Base-by-base conservation (phyloP, 2,113 vertebrate genomes). In the Hydropotes inermis region DNA sequence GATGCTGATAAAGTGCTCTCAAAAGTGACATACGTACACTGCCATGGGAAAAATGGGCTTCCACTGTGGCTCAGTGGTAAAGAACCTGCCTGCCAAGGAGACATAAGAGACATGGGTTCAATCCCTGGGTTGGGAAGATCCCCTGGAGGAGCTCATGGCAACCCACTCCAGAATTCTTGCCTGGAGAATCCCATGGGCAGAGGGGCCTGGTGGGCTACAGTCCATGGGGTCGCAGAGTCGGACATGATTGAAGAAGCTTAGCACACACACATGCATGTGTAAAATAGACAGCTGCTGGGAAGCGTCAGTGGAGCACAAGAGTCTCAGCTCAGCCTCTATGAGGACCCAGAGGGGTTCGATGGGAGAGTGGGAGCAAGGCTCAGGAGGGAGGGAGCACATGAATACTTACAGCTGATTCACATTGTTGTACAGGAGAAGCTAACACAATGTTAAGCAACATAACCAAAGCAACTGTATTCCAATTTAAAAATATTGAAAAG, bases 241-340 rank as follows among this genome's bases (percentile, higher is more conserved):
- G n/a, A 21, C 17, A 36, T 1, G 33, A 67, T 9, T 67, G 64
- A 67, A 67, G 64, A 21, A 21, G 21, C 8, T n/a, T 21, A 67
- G 17, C 33, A 21, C 17, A 36, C 4, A 36, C 33, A 19, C 17
- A 36, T 4, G 4, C 1, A 0, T 21, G n/a, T 67, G 17, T 36
- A 67, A n/a, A 36, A 36, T 11, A 64, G 60, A 33, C 1, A 36
- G 64, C 17, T 67, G 5, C 9, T 21, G 64, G 64, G 17, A 67
- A 67, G 33, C 64, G 19, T 36, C 64, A 36, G 33, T 67, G 17
- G 7, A 36, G 33, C 33, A 21, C 33, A 67, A 17, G 64, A 17
- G 21, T 67, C 17, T 21, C 33, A 36, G 33, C 33, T 67, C 64
- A n/a, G 64, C 64, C 8, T 67, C 33, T 67, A 0, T 67, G 64